Base-by-base conservation (phyloP, 2,888 invertebrate species). In the Cephus pygmeus region DNA sequence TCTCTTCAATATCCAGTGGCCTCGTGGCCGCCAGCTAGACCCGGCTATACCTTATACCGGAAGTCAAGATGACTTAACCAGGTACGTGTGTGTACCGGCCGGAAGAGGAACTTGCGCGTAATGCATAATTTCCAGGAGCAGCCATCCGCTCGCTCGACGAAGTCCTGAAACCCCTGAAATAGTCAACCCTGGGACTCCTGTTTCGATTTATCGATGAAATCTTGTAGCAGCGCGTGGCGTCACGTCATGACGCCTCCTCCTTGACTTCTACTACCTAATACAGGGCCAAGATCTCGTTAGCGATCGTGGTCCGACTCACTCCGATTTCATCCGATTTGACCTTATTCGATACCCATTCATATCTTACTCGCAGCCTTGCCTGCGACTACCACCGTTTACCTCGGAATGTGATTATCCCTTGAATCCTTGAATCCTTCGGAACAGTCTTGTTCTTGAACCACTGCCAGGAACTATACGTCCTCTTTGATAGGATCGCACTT, bases 311-410 rank as follows among this genome's bases (percentile, higher is more conserved):
- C 40, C 15, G 40, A 15, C 40, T 40, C 15, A 4, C 40, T 40
- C 1, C 6, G 40, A 40, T 40, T 15, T 15, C 40, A 40, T 40
- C 4, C 40, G 40, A 56, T 56, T 56, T 23, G 23, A 56, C 40
- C 40, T 9, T 56, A 6, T 56, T 23, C 9, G 40, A 23, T 15
- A 40, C 1, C 23, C 9, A 9, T 56, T 78, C 73, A 76, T 69
- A 56, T 74, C 76, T 40, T 15, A 34, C 74, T 69, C 75, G 77
- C 71, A 71, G 77, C 69, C 77, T 73, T 76, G 73, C 69, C 79
- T 76, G 79, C 69, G 77, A 79, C 80, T 79, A 74, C 77, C 77
- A 73, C 68, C 73, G 73, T 68, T 69, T 34, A 56, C 56, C 31
- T 35, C 9, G 23, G 2, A 23, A 56, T 23, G 23, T 23, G 56